phyloP scores from a whole-genome alignment of 2,888 invertebrate species.

The Hemistola chrysoprasaria region DNA sequence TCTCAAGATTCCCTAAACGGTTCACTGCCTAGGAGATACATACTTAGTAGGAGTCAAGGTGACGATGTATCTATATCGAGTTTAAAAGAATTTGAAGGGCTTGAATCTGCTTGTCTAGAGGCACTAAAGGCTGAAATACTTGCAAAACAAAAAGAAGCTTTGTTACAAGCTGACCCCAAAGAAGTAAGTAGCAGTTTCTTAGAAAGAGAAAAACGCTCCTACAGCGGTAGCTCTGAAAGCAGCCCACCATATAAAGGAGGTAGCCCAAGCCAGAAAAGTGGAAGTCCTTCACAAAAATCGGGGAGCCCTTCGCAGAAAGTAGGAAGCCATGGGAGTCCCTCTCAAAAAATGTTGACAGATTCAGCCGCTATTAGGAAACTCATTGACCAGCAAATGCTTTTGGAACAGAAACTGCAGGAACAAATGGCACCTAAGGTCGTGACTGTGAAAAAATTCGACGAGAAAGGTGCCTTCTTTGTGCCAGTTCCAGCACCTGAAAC shows the following conservation, averaged over 20 bases:
- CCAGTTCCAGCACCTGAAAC: conserved; percentile 55
- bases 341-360: conserved; percentile 72
- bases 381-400: conserved; percentile 74
- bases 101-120: conserved; percentile 94
- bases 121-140: conserved; percentile 91
- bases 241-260: conserved; percentile 80
- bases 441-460: conserved; percentile 73
- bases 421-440: conserved; percentile 67
- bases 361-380: conserved; percentile 73
- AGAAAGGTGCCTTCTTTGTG: conserved; percentile 74
- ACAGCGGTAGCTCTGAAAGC: conserved; percentile 83
- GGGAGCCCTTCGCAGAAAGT: conserved; percentile 75
- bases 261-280: conserved; percentile 69
- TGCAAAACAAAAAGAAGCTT: conserved; percentile 92
- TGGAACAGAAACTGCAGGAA: conserved; percentile 67
- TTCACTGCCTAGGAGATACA: conserved; percentile 88
- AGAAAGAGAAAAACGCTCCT: conserved; percentile 75
- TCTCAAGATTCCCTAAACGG: conserved; percentile 94
- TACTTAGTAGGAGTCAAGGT: conserved; percentile 87
- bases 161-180: conserved; percentile 84
- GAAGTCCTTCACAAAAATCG: conserved; percentile 73
- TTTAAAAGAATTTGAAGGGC: conserved; percentile 94
- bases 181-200: conserved; percentile 72
- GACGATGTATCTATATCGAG: conserved; percentile 94
- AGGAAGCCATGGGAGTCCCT: conserved; percentile 71